These are phyloP conservation scores for Phoxinus phoxinus DNA, from an alignment of 2,113 vertebrate species.

Conservation along the genomic window DNA sequence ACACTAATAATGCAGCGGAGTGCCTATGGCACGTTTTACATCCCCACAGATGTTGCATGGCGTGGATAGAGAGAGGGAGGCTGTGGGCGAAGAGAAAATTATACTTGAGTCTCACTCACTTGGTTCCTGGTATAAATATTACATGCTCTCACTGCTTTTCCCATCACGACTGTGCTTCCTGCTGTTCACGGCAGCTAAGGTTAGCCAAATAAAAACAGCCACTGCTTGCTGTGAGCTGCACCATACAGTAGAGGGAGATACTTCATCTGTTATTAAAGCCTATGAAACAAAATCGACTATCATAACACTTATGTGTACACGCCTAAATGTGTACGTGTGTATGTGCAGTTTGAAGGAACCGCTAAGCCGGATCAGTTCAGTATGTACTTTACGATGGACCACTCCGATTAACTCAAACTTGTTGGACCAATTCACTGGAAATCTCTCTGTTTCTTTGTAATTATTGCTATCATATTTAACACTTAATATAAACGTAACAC, in stretches of 20 bases:
- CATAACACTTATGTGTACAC: neutral
- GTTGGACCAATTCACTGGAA: neutral
- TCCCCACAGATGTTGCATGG: constrained; percentile 37
- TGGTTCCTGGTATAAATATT: constrained; percentile 49
- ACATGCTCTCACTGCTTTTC: constrained; percentile 33
- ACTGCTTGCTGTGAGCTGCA: neutral
- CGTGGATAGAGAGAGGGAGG: constrained; percentile 40
- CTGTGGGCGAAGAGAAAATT: constrained; percentile 42
- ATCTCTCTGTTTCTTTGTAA: neutral
- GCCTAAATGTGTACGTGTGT: neutral
- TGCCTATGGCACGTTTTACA: constrained; percentile 24
- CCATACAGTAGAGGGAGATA: neutral
- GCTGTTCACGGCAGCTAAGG: constrained; percentile 2
- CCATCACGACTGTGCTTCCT: constrained; percentile 35
- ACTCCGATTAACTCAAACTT: neutral
- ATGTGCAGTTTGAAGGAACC: neutral
- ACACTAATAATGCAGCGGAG: constrained; percentile 27
- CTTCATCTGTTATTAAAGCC: neutral
- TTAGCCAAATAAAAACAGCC: neutral
- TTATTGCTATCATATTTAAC: neutral
- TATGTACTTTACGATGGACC: neutral
- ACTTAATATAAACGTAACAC: neutral
- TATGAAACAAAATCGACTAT: neutral
- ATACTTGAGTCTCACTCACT: constrained; percentile 23
- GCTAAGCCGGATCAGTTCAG: neutral